Evolutionary conservation across 2,113 vertebrate genomes (phyloP), one percentile per base, ranked within the genome.

Genomic region (Callipepla californica): DNA sequence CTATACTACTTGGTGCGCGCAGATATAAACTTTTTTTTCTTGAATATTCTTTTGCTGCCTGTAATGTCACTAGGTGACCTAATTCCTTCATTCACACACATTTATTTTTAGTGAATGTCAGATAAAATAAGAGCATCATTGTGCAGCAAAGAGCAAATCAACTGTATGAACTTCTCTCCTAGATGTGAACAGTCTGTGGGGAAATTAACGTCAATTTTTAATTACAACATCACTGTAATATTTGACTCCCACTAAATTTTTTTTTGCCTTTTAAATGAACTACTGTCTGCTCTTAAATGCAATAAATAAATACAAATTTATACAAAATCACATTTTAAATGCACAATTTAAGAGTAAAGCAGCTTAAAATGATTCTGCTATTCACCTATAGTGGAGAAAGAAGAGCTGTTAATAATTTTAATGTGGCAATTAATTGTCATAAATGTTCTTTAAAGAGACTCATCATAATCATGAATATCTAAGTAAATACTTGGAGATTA

Each of bases 61-160:
- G 78, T 97, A 97, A 88, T 98, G 97, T 97, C 96, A 97, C 91
- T 91, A 84, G 89, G 94, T 98, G 97, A 98, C 97, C 98, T 95
- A 97, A 96, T 98, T 98, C 96, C 96, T 97, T 98, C 97, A 96
- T 97, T 97, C 96, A 94, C 83, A 92, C 81, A 80, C 92, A 45
- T 90, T 97, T 98, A 97, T 98, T 98, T 98, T 98, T 98, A 97
- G 97, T 89, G 94, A 96, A 92, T 96, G 96, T 97, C 95, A 94
- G 90, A 96, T 96, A 96, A 97, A 97, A 94, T 95, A 96, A 97
- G 92, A 97, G 72, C 87, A 79, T 93, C 93, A 44, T 91, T 91
- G 86, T 88, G 88, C 91, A 94, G 85, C 72, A 61, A 86, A 95
- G 93, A 94, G 87, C 92, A 96, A 96, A 92, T 69, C 32, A 85